Evolutionary conservation across 2,113 vertebrate genomes (phyloP).

Genomic region (Pygoscelis antarcticus): DNA sequence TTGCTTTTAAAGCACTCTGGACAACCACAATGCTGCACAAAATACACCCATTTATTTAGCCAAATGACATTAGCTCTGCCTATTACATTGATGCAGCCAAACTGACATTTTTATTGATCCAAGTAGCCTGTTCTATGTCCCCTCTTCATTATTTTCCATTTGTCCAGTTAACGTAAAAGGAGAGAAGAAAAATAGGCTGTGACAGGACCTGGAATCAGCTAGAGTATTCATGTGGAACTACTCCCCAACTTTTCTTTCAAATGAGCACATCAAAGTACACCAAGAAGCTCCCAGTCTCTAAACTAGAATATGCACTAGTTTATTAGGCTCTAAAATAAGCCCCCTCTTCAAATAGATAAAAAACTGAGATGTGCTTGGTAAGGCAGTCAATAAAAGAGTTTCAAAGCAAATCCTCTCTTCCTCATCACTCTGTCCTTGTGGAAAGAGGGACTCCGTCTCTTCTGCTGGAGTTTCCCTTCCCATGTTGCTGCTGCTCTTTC

Average conservation of each 20-base stretch:
- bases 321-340: background rate
- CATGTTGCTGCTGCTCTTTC: background rate
- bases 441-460: background rate
- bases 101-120: constrained; percentile 32
- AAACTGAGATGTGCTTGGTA: background rate
- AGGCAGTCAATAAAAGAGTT: background rate
- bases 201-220: background rate
- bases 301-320: background rate
- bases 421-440: background rate
- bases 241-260: constrained; percentile 1
- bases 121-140: background rate
- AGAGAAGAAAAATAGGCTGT: constrained; percentile 1
- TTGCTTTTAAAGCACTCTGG: background rate
- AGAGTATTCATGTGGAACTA: background rate
- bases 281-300: background rate
- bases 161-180: constrained; percentile 10
- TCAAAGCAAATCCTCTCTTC: background rate
- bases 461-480: background rate
- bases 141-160: constrained; percentile 46
- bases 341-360: background rate
- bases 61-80: background rate
- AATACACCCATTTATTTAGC: constrained; percentile 18
- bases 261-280: background rate
- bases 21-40: background rate
- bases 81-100: background rate